Percentiles rank a stretch among this genome's conserved stretches.
Evolutionary conservation across 1,140 invertebrate species (phyloP).

Genomic region (Pemphigus obesinymphae): DNA sequence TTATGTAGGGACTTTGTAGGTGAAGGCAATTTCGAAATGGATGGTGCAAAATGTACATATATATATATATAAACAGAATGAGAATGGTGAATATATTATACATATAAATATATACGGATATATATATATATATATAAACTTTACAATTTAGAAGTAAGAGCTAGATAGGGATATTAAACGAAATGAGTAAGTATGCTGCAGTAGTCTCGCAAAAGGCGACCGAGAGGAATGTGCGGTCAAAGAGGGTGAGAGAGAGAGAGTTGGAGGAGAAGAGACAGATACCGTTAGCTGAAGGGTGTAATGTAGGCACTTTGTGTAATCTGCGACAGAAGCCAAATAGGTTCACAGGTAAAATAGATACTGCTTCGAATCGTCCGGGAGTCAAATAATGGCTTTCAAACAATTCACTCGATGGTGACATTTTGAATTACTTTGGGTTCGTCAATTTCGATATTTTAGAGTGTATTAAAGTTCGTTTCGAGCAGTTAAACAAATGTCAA

Average conservation of each 20-base stretch:
- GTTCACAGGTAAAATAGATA: neutral
- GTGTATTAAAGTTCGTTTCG: too few species aligned
- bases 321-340: neutral
- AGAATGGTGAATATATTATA: neutral
- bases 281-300: neutral
- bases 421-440: too few species aligned
- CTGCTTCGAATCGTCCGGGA: neutral
- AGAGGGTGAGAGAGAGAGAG: neutral
- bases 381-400: too few species aligned
- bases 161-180: neutral
- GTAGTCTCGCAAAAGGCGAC: neutral
- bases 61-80: neutral
- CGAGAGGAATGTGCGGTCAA: neutral
- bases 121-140: neutral
- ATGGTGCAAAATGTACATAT: neutral
- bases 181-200: neutral
- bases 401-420: too few species aligned
- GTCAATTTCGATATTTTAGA: too few species aligned
- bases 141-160: neutral
- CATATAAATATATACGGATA: neutral
- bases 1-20: neutral
- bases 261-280: too few species aligned
- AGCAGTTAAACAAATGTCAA: too few species aligned
- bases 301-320: neutral
- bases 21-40: neutral